These are phyloP conservation scores for Bradypodion pumilum DNA, from an alignment of 2,797 vertebrate species.

Conservation along the genomic window DNA sequence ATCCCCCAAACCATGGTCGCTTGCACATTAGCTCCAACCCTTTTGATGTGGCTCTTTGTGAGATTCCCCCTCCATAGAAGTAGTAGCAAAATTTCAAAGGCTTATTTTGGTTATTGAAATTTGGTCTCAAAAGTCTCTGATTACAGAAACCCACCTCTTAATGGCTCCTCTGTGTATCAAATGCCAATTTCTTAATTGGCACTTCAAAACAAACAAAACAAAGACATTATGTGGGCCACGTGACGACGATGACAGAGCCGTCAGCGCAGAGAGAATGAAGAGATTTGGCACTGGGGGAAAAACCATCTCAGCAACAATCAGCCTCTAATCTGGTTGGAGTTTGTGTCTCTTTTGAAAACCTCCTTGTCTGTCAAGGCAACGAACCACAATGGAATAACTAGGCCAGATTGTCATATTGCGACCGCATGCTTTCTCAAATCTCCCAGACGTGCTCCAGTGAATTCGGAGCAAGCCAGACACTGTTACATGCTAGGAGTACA, in stretches of 20 bases:
- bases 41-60: background rate
- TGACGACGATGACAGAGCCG: background rate
- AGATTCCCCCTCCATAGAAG: background rate
- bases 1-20: background rate
- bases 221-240: background rate
- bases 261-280: background rate
- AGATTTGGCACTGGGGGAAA: background rate
- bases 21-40: background rate
- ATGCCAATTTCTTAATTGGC: background rate
- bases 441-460: no score
- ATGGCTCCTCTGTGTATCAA: background rate
- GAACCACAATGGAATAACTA: background rate
- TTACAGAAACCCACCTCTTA: background rate
- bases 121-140: background rate
- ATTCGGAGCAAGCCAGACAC: background rate
- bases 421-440: background rate
- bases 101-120: background rate
- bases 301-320: background rate
- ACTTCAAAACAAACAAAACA: slow-evolving; percentile 2
- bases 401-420: background rate
- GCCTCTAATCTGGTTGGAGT: background rate
- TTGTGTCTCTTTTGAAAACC: background rate
- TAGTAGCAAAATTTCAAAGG: background rate
- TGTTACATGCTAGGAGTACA: background rate
- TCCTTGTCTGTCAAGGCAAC: background rate